A percentile compares a stretch with the other conserved stretches of the same genome.
phyloP scores from a whole-genome alignment of 2,888 invertebrate genomes.

The Leucozona laternaria region DNA sequence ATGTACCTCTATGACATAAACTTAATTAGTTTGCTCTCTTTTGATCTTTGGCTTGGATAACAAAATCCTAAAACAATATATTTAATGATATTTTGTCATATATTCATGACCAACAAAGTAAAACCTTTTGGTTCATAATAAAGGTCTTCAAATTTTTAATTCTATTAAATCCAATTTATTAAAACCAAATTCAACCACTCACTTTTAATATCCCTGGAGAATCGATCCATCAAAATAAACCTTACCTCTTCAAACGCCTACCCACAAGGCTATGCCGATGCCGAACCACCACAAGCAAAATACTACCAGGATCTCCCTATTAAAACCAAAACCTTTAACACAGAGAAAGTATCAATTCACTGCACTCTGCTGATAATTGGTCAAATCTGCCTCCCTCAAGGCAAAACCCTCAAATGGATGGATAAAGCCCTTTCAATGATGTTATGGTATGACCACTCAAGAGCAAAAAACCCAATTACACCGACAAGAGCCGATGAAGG shows the following conservation, averaged over 20 bases:
- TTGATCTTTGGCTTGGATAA: no score
- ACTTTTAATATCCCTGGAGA: not conserved
- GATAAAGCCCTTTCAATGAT: not conserved
- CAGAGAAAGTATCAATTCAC: not conserved
- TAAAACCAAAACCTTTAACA: not conserved
- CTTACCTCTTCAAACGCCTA: not conserved
- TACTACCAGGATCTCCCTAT: not conserved
- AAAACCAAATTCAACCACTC: not conserved
- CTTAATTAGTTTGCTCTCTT: no score
- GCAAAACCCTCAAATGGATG: not conserved
- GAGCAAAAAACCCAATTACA: constrained; percentile 53
- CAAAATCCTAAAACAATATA: no score
- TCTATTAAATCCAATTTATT: not conserved
- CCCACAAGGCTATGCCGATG: no score
- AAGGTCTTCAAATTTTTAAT: not conserved
- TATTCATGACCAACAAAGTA: not conserved
- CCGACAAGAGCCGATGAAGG: not conserved
- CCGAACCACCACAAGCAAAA: not conserved
- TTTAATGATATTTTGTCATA: no score
- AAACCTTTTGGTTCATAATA: not conserved
- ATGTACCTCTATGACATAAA: no score
- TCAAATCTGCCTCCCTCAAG: not conserved
- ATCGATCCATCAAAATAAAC: not conserved
- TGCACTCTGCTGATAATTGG: not conserved
- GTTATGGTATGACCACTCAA: constrained; percentile 11